Base-by-base conservation (phyloP, 2,888 invertebrate species). In the Yponomeuta evonymella region DNA sequence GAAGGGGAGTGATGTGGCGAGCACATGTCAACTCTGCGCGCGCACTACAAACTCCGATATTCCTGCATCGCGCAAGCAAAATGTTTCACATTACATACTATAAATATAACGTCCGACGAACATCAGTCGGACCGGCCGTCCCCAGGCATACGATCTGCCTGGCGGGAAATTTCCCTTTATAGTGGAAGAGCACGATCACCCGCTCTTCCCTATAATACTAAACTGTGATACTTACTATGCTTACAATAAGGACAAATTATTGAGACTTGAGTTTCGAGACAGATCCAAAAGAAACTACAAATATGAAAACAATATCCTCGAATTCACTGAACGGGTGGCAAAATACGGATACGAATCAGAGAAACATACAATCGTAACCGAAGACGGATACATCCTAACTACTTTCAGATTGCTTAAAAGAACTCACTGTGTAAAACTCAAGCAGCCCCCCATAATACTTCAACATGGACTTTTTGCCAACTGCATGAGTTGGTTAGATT, bases 371-470 rank as follows among this genome's bases (percentile, higher is more conserved):
- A 23, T 70, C 23, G 63, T 70, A 9, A 70, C 70, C 2, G 70
- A 81, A 48, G 84, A 84, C 67, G 81, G 79, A 8, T 83, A 83
- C 71, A 76, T 79, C 4, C 72, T 83, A 9, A 76, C 75, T 3
- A 23, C 82, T 0, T 81, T 76, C 65, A 75, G 76, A 12, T 73
- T 85, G 4, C 43, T n/a, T 12, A 67, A 67, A 67, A 33, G 51
- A 69, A 29, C 23, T n/a, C 48, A 51, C 43, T 69, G 69, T 51
- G 43, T 10, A 11, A 51, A 58, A 51, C 48, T 58, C 3, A 69
- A 69, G 23, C 23, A 48, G 12, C 69, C 69, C 10, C 69, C 69
- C n/a, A 43, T 70, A 9, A 62, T 70, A 36, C 30, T 63, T 62
- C 62, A 63, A 70, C 70, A 70, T 33, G 69, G 69, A 23, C 10